Base-by-base conservation (phyloP, 2,113 vertebrate species). In the Bucco capensis region DNA sequence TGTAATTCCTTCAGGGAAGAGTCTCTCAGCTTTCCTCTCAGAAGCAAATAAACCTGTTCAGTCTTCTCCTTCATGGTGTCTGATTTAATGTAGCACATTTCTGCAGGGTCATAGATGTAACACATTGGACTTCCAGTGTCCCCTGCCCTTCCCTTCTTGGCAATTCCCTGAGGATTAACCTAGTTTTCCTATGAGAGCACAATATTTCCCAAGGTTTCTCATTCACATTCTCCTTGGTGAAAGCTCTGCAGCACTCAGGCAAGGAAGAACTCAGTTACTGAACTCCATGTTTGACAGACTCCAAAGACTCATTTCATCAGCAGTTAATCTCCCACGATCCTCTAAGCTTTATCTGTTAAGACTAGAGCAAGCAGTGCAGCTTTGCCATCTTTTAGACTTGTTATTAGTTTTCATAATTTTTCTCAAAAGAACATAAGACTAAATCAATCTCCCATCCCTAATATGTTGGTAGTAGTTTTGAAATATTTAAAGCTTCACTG, bases 391-490 rank as follows among this genome's bases (percentile, higher is more conserved):
- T 97, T 53, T 18, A 92, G 89, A 64, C 19, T 81, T 89, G 83
- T 95, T 97, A 97, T 94, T 97, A 88, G 90, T 96, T 97, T 97
- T 95, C 93, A 95, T 95, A 92, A 79, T 96, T 96, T 94, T 95
- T 73, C 96, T 93, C 89, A 86, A 79, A 96, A 96, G 96, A 95
- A 93, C 78, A 77, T 89, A 94, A 89, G 92, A 94, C 88, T 89
- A 88, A 96, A 96, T 82, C 94, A 96, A 92, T 96, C 93, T 93
- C 61, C 56, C 78, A 82, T 65, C 73, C 85, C 84, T 97, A 96
- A 94, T 84, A 96, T 74, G 93, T 64, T 95, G 93, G 89, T 96
- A 94, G 95, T 93, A 6, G 8, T 79, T 91, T 74, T 90, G 90
- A 96, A 96, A 94, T 94, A 96, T 89, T 97, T 95, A 88, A 96